Base-by-base conservation (phyloP, 2,797 vertebrate species). In the Podarcis lilfordi region DNA sequence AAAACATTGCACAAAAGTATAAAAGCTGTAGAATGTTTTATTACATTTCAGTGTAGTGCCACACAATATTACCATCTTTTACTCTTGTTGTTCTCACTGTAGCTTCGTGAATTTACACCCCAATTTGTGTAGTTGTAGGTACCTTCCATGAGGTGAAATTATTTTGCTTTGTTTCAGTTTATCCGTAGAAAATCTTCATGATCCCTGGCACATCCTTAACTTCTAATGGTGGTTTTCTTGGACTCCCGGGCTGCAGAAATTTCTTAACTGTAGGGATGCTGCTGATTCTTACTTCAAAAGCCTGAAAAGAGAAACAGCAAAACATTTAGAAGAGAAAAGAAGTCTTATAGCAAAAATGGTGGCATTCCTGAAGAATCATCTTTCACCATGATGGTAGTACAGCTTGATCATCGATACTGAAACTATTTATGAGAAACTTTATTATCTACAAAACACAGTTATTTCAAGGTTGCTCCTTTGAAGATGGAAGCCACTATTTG, bases 201-300 rank as follows among this genome's bases (percentile, higher is more conserved):
- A 75, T 1, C 93, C 95, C 21, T 61, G 17, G 21, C 59, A 61
- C 50, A 74, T 96, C 95, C 99, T 99, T 61, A 45, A 98, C 97
- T 92, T 98, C 98, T 0, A 98, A 96, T 2, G 92, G 96, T 0
- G 97, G 96, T 91, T 98, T 98, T 91, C 98, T 98, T 91, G 97
- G 96, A 93, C 98, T 98, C 40, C 98, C 98, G 1, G 98, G 98
- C 91, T 98, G 94, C 88, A 99, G 95, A 91, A 99, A 99, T 89
- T 94, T 97, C 74, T 93, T 95, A 94, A 99, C 97, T 68, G 96
- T 97, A 4, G 97, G 97, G 32, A 97, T 87, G 35, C 79, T 93
- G 77, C 86, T 98, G 95, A 98, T 98, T 94, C 96, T 98, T 43
- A 87, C 95, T 90, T 98, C 97, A 90, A 98, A 98, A 21, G 95